phyloP scores from a whole-genome alignment of 2,113 vertebrate genomes.

The Vireo altiloquus region DNA sequence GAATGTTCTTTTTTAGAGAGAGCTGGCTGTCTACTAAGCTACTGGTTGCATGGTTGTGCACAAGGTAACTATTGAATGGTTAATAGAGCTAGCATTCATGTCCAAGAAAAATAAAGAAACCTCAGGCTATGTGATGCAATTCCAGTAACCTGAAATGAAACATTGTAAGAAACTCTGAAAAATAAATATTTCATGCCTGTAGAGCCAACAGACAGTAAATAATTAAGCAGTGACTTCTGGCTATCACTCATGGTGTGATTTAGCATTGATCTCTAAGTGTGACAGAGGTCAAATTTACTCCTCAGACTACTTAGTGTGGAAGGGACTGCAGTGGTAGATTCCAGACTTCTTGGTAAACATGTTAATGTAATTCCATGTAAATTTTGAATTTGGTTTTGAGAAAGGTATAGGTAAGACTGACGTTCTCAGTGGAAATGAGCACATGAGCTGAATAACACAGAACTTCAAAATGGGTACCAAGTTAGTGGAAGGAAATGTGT shows the following conservation, averaged over 20 bases:
- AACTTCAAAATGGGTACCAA: neutral
- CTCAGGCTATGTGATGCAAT: neutral
- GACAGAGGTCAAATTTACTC: neutral
- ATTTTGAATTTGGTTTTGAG: neutral
- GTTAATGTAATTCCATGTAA: neutral
- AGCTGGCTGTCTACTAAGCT: neutral
- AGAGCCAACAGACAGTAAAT: neutral
- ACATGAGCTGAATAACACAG: neutral
- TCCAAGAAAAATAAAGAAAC: neutral
- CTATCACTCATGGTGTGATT: neutral
- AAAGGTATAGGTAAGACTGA: neutral
- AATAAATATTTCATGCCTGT: neutral
- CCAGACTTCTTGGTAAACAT: neutral
- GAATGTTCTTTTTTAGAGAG: neutral
- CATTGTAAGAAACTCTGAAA: neutral
- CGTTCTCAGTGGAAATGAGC: neutral
- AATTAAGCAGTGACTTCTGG: neutral
- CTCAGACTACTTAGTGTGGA: neutral
- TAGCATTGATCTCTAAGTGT: neutral
- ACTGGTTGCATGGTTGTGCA: neutral
- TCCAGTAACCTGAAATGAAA: neutral
- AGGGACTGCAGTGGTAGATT: neutral
- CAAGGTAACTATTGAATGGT: neutral
- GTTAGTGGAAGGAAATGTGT: neutral
- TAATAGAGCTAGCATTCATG: neutral